These are phyloP conservation scores for Drosophila sulfurigaster DNA, from an alignment of 1,140 invertebrate genomes.

Conservation along the genomic window DNA sequence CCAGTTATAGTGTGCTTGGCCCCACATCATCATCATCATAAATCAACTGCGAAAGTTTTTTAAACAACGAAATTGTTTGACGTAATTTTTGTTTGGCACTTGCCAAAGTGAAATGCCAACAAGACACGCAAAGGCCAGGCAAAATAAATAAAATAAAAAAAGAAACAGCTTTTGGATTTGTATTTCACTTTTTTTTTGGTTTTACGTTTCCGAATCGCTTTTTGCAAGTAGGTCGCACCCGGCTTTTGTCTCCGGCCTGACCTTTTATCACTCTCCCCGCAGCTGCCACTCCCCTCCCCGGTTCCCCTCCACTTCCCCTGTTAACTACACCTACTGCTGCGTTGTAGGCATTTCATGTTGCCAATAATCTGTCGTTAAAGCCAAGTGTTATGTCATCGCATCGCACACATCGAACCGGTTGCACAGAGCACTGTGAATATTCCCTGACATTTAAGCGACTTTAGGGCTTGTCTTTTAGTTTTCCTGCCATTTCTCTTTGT, in stretches of 20 bases:
- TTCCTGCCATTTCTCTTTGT: slow-evolving; percentile 39
- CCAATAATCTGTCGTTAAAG: slow-evolving; percentile 73
- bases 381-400: slow-evolving; percentile 73
- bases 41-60: slow-evolving; percentile 74
- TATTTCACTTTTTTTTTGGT: slow-evolving; percentile 34
- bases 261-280: slow-evolving; percentile 55
- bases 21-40: slow-evolving; percentile 39
- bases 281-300: not conserved
- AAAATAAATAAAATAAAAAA: slow-evolving; percentile 29
- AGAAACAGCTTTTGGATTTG: slow-evolving; percentile 17
- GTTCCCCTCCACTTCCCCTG: not conserved
- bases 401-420: slow-evolving; percentile 58
- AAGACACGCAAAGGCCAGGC: slow-evolving; percentile 49
- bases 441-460: slow-evolving; percentile 67
- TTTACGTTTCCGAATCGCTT: slow-evolving; percentile 17
- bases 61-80: slow-evolving; percentile 46
- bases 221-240: slow-evolving; percentile 55
- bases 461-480: slow-evolving; percentile 59
- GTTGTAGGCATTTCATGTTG: slow-evolving; percentile 20
- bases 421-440: slow-evolving; percentile 45
- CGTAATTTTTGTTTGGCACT: slow-evolving; percentile 65
- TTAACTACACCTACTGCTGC: not conserved
- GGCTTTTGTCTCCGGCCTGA: slow-evolving; percentile 65
- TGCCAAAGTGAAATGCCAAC: slow-evolving; percentile 54
- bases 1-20: not conserved